Percentiles rank a stretch among this genome's conserved stretches.
phyloP scores from a whole-genome alignment of 2,797 vertebrate genomes.

The Gallinago nigripennis region DNA sequence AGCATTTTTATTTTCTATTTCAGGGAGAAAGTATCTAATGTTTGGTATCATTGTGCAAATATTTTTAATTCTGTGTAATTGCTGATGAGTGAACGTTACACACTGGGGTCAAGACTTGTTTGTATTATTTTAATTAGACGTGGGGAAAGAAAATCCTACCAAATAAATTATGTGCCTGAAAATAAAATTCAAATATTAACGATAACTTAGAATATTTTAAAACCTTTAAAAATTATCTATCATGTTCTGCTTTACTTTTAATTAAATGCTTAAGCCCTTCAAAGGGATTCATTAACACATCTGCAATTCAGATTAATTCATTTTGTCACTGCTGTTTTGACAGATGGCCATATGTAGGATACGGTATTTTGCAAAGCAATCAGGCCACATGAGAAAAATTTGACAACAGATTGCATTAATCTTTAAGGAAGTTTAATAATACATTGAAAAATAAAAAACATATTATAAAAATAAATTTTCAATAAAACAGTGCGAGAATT shows the following conservation, averaged over 20 bases:
- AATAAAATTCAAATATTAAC: conserved; percentile 66
- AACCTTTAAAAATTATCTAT: conserved; percentile 62
- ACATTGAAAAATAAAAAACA: conserved; percentile 31
- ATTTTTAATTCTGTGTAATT: conserved; percentile 15
- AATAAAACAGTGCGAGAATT: neutral
- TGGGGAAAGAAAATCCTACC: neutral
- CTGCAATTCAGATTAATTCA: conserved; percentile 72
- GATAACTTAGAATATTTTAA: conserved; percentile 60
- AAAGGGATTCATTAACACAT: conserved; percentile 74
- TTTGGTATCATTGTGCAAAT: conserved; percentile 12
- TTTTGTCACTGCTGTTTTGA: conserved; percentile 73
- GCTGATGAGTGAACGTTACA: neutral
- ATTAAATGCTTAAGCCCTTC: conserved; percentile 74
- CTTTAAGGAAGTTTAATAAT: conserved; percentile 57
- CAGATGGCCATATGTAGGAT: conserved; percentile 66
- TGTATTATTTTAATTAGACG: conserved; percentile 49
- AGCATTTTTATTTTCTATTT: neutral
- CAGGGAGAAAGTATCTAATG: neutral
- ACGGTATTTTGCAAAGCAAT: conserved; percentile 54
- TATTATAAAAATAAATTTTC: conserved; percentile 40
- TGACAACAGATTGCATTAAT: conserved; percentile 58
- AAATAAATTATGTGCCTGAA: conserved; percentile 31
- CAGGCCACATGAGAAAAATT: conserved; percentile 54
- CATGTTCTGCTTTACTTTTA: conserved; percentile 68
- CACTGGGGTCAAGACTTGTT: conserved; percentile 25